These are phyloP conservation scores for Pelochelys cantorii DNA, from an alignment of 2,797 vertebrate genomes.

Conservation along the genomic window DNA sequence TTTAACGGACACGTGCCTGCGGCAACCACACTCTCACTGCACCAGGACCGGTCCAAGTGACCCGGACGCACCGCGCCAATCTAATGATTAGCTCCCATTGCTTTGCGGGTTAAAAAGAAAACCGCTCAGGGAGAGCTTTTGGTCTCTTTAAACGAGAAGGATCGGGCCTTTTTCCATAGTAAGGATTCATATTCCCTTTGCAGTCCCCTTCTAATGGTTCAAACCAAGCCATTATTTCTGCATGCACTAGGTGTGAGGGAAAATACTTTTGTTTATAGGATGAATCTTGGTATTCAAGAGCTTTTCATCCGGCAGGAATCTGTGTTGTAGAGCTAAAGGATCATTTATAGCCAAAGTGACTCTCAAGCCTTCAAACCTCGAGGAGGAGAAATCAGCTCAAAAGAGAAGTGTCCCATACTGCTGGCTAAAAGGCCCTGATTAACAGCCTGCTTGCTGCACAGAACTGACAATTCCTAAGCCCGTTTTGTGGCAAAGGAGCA, in stretches of 20 bases:
- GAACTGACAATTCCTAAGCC: fast-evolving
- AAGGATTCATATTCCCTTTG: neutral
- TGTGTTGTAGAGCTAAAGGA: fast-evolving
- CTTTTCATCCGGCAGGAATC: neutral
- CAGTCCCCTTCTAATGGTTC: too few species aligned
- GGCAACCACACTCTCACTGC: fast-evolving
- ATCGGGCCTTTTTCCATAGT: fast-evolving
- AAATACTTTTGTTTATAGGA: neutral
- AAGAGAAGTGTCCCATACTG: neutral
- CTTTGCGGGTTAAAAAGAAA: neutral
- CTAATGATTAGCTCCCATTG: fast-evolving
- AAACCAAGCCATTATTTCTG: fast-evolving
- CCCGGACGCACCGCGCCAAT: fast-evolving
- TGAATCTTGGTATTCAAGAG: neutral
- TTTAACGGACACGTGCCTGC: fast-evolving
- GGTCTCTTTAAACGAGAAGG: too few species aligned
- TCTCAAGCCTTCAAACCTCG: neutral
- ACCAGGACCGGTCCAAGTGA: fast-evolving
- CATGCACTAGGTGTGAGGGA: fast-evolving
- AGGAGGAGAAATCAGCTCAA: neutral
- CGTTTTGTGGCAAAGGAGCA: neutral
- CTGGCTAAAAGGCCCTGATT: fast-evolving
- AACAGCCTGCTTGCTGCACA: fast-evolving
- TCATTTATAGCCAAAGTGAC: neutral
- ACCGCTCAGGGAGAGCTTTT: neutral